These are phyloP conservation scores for Acrobasis repandana DNA, from an alignment of 2,888 invertebrate species.

Conservation along the genomic window DNA sequence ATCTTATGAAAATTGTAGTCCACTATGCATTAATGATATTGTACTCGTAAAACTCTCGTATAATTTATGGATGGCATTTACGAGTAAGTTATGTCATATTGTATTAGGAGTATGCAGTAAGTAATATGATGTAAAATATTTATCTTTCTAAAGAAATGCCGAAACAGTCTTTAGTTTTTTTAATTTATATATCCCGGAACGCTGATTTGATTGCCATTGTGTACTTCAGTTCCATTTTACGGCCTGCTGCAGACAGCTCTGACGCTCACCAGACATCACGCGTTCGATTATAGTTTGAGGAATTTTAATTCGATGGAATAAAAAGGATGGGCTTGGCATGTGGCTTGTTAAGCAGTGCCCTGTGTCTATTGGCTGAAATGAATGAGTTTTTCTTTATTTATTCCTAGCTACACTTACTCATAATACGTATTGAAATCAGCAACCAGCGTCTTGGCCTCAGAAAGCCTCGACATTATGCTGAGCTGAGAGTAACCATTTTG, in stretches of 20 bases:
- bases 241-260: constrained; percentile 38
- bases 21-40: too few species aligned
- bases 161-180: neutral
- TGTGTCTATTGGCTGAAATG: neutral
- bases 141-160: neutral
- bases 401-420: neutral
- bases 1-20: too few species aligned
- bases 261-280: constrained; percentile 50
- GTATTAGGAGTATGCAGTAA: too few species aligned
- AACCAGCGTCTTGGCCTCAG: too few species aligned
- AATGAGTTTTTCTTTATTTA: neutral
- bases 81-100: too few species aligned
- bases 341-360: constrained; percentile 10
- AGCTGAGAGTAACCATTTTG: too few species aligned
- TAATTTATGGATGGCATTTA: too few species aligned
- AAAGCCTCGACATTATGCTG: too few species aligned
- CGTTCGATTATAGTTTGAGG: constrained; percentile 48
- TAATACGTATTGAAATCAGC: too few species aligned
- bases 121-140: too few species aligned
- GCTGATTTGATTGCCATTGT: constrained; percentile 41
- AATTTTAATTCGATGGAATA: constrained; percentile 59
- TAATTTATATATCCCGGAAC: constrained; percentile 30
- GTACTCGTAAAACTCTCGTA: too few species aligned
- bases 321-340: constrained; percentile 35
- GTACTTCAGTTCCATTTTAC: constrained; percentile 42